Percentiles rank a stretch among this genome's conserved stretches.
Conservation (phyloP, 2,888 invertebrate species). For the Lacanobia oleracea region DNA sequence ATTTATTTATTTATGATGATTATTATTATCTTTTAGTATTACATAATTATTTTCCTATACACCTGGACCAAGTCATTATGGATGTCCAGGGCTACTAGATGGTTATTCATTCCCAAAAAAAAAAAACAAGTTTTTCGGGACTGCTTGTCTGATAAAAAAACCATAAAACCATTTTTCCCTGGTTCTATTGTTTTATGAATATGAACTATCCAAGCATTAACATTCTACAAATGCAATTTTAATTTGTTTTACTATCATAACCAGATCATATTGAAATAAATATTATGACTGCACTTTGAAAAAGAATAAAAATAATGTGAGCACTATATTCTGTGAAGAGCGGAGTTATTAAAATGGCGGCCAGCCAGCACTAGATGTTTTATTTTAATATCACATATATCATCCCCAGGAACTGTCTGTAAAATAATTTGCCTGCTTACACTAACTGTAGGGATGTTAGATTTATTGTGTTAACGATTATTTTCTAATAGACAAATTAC, state of each 20-base stretch:
- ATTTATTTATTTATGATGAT: no score
- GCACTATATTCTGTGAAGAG: slow-evolving; percentile 9
- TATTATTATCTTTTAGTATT: no score
- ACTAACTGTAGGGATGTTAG: neutral
- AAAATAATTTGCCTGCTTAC: slow-evolving; percentile 9
- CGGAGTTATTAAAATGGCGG: slow-evolving; percentile 53
- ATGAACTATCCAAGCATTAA: neutral
- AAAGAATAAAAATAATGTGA: slow-evolving; percentile 12
- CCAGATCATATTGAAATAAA: neutral
- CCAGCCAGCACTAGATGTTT: slow-evolving; percentile 50
- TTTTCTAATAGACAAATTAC: neutral
- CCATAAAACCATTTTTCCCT: no score
- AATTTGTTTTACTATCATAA: neutral
- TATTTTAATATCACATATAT: slow-evolving; percentile 50
- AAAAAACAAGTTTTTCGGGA: no score
- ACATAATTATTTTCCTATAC: no score
- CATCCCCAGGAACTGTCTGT: slow-evolving; percentile 36
- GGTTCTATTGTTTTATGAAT: no score
- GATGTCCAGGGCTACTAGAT: no score
- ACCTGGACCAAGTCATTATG: no score
- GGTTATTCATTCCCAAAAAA: no score
- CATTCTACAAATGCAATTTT: neutral
- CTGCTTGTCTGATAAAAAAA: no score
- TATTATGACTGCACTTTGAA: slow-evolving; percentile 8
- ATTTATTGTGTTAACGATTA: neutral